phyloP scores from a whole-genome alignment of 1,140 invertebrate species.

The Paramacrobiotus metropolitanus region DNA sequence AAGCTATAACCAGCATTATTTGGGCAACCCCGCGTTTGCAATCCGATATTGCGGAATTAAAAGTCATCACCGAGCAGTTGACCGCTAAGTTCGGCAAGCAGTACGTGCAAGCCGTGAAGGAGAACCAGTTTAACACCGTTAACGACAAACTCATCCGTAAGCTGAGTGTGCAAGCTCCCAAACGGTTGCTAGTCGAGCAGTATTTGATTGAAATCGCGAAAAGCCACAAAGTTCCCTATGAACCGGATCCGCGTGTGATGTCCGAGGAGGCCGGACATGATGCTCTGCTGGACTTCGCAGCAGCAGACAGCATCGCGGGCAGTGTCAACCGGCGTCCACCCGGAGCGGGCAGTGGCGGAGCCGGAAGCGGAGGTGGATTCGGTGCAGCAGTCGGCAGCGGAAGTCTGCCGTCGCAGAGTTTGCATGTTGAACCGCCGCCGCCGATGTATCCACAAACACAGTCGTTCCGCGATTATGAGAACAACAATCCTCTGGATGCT shows the following conservation, averaged over 20 bases:
- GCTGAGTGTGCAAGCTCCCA: slow-evolving; percentile 78
- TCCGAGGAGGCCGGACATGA: slow-evolving; percentile 50
- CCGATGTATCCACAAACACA: neutral
- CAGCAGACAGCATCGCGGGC: too few relatives aligned
- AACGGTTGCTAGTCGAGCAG: slow-evolving; percentile 81
- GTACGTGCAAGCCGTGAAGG: slow-evolving; percentile 49
- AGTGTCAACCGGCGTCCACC: slow-evolving; percentile 10
- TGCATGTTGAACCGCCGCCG: neutral
- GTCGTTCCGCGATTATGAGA: neutral
- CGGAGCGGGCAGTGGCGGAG: neutral
- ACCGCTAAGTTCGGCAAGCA: slow-evolving; percentile 78
- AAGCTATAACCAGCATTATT: slow-evolving; percentile 81
- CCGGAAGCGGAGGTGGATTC: neutral
- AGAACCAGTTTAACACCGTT: slow-evolving; percentile 49
- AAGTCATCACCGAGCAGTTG: slow-evolving; percentile 69
- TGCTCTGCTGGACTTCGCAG: slow-evolving; percentile 51
- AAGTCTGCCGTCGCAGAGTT: neutral
- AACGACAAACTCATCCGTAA: slow-evolving; percentile 90
- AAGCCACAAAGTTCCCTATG: slow-evolving; percentile 70
- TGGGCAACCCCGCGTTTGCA: slow-evolving; percentile 71
- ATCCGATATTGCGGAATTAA: slow-evolving; percentile 44
- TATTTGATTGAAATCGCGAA: slow-evolving; percentile 90
- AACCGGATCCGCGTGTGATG: slow-evolving; percentile 69
- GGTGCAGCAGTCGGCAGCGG: neutral
- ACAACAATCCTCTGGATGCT: too few relatives aligned